These are phyloP conservation scores for Pseudochaenichthys georgianus DNA, from an alignment of 2,797 vertebrate genomes.

Conservation along the genomic window DNA sequence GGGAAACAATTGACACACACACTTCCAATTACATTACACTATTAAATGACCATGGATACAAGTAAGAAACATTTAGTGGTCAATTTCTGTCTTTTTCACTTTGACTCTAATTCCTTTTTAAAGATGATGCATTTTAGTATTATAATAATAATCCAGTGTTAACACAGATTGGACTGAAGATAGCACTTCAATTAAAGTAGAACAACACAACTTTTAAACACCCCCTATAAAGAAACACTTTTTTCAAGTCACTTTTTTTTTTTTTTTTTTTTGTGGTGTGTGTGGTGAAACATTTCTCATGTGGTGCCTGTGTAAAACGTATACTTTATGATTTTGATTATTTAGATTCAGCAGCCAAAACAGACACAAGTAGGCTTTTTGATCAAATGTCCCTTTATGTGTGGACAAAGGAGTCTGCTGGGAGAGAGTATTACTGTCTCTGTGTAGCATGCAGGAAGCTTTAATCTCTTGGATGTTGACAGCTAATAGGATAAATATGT, in stretches of 20 bases:
- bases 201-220: too few relatives aligned
- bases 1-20: too few relatives aligned
- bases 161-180: background rate
- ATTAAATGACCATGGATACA: background rate
- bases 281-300: background rate
- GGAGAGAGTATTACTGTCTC: constrained; percentile 13
- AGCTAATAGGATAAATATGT: constrained; percentile 32
- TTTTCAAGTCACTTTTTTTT: background rate
- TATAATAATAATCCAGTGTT: background rate
- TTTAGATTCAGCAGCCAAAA: background rate
- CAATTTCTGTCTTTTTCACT: background rate
- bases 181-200: background rate
- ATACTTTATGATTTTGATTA: background rate
- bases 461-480: constrained; percentile 37
- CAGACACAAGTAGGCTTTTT: constrained; percentile 5
- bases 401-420: constrained; percentile 12
- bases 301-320: background rate
- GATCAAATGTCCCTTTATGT: constrained; percentile 4
- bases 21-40: too few relatives aligned
- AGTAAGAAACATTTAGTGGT: too few relatives aligned
- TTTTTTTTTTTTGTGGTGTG: background rate
- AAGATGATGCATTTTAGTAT: background rate
- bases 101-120: too few relatives aligned
- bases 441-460: constrained; percentile 27
- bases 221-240: too few relatives aligned